Base-by-base conservation (phyloP, 2,888 invertebrate species). In the Rotaria magnacalcarata region DNA sequence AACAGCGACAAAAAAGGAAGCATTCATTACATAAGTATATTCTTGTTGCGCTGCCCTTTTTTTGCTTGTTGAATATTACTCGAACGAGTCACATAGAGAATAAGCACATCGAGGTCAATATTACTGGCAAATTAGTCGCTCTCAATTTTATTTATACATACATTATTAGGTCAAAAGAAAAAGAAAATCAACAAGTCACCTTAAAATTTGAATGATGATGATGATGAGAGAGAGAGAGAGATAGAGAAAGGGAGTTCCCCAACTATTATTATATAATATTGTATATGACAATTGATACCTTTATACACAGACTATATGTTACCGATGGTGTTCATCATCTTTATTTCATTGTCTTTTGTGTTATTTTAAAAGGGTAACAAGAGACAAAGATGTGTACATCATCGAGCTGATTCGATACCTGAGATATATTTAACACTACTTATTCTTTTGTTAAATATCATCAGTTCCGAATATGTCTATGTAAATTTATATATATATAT, bases 321-420 rank as follows among this genome's bases (percentile, higher is more conserved):
- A 34, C 67, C 67, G 11, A 67, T 67, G 14, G n/a, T 67, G 27
- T 67, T 67, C 27, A 67, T 67, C 67, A 67, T 67, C 67, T 34
- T 67, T 67, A 34, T 67, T 67, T 27, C 27, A 67, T 67, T 67
- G 67, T 67, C 27, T 34, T 34, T 67, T 11, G 16, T 27, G 14
- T 67, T 67, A 27, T 34, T 67, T 67, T n/a, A 34, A 67, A 67
- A 34, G 21, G 5, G 67, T 67, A 67, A 67, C 34, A 67, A 21
- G 67, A 67, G 67, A 67, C 67, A 67, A 67, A 67, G 67, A 67
- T 67, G 67, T 67, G 27, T 67, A 34, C 67, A 67, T 67, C 67
- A 67, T 67, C 67, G 34, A 34, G 24, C 34, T 67, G 34, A 67
- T 34, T 34, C 34, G 67, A 67, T 67, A 67, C 67, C 34, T 67